Evolutionary conservation across 2,888 invertebrate species (phyloP).

Genomic region (Beris chalybata): DNA sequence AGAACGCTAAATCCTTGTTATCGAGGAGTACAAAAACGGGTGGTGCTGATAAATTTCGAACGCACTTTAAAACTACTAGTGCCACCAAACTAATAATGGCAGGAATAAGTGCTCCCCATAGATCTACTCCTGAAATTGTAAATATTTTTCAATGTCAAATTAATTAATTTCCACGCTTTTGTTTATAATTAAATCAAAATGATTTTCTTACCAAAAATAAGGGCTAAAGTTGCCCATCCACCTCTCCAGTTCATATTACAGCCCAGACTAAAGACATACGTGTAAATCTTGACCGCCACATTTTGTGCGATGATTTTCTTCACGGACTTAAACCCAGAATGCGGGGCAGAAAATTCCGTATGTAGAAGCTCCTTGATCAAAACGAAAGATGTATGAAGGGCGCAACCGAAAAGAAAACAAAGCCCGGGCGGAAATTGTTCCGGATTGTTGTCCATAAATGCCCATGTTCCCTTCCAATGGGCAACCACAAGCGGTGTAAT

Average conservation of each 20-base stretch:
- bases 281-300: conserved; percentile 48
- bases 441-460: conserved; percentile 56
- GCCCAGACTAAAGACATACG: conserved; percentile 58
- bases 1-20: conserved; percentile 53
- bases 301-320: conserved; percentile 29
- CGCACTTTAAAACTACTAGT: conserved; percentile 48
- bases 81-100: conserved; percentile 40
- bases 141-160: conserved; percentile 15
- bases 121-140: conserved; percentile 33
- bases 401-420: conserved; percentile 59
- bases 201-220: conserved; percentile 37
- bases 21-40: conserved; percentile 58
- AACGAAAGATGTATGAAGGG: conserved; percentile 62
- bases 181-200: no score
- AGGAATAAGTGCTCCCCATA: conserved; percentile 34
- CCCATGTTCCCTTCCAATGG: conserved; percentile 63
- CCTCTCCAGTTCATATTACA: conserved; percentile 59
- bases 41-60: conserved; percentile 54
- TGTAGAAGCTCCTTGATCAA: conserved; percentile 58
- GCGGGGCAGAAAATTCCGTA: conserved; percentile 43
- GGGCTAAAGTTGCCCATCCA: conserved; percentile 39
- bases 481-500: conserved; percentile 57
- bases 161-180: background rate
- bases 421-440: conserved; percentile 56
- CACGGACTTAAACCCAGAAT: conserved; percentile 29